These are phyloP conservation scores for Porphyrio hochstetteri DNA, from an alignment of 2,113 vertebrate genomes.

Conservation along the genomic window DNA sequence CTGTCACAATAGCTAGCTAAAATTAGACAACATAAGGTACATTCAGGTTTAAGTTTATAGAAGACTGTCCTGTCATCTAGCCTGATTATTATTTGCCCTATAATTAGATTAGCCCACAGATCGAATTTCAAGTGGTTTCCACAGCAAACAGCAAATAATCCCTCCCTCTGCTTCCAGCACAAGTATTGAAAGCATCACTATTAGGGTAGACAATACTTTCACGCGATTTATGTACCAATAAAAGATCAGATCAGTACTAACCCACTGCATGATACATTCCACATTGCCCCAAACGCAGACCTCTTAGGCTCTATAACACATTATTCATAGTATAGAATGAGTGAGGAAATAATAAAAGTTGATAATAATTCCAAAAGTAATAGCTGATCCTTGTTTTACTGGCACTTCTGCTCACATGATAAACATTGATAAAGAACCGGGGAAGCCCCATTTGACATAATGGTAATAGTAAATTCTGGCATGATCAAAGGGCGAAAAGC, in stretches of 20 bases:
- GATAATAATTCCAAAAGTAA: background rate
- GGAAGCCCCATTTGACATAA: background rate
- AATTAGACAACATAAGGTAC: slow-evolving; percentile 25
- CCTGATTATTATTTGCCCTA: slow-evolving; percentile 55
- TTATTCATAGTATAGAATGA: background rate
- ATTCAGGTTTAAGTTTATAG: slow-evolving; percentile 43
- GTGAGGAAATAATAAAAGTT: background rate
- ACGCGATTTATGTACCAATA: background rate
- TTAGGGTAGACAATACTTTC: background rate
- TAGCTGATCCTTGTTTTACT: background rate
- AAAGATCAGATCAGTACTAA: background rate
- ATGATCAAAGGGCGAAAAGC: background rate
- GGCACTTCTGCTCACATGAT: background rate
- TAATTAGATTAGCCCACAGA: slow-evolving; percentile 66
- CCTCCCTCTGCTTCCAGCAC: background rate
- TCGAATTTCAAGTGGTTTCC: slow-evolving; percentile 61
- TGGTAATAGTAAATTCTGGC: background rate
- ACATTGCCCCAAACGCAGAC: background rate
- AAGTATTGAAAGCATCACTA: background rate
- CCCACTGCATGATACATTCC: background rate
- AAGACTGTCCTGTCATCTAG: background rate
- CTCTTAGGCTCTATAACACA: background rate
- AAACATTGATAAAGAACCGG: background rate
- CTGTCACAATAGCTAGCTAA: slow-evolving; percentile 1
- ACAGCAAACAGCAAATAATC: slow-evolving; percentile 44